Conservation (phyloP, 2,113 vertebrate genomes). For the Motacilla tschutschensis region DNA sequence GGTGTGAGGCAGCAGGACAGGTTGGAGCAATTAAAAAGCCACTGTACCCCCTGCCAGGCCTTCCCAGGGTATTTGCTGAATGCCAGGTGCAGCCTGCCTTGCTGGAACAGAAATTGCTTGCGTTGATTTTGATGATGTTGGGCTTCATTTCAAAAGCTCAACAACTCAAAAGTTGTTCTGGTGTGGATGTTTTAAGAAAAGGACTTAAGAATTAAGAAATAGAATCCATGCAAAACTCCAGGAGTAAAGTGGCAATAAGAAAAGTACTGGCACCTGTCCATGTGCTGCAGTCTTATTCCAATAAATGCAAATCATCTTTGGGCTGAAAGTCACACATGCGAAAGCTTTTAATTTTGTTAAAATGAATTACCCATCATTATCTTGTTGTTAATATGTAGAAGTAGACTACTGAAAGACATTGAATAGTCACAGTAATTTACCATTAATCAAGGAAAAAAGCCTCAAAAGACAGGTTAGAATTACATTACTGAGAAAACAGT, state of each 20-base stretch:
- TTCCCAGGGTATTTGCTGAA: not conserved
- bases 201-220: conserved; percentile 41
- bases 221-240: conserved; percentile 32
- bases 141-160: conserved; percentile 48
- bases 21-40: not conserved
- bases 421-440: conserved; percentile 44
- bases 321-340: conserved; percentile 25
- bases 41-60: not conserved
- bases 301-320: conserved; percentile 49
- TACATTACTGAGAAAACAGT: not conserved
- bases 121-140: conserved; percentile 27
- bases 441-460: not conserved
- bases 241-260: conserved; percentile 15
- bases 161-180: not conserved
- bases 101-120: conserved; percentile 15
- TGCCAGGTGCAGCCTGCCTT: not conserved
- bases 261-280: conserved; percentile 44
- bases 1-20: not conserved
- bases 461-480: conserved; percentile 20
- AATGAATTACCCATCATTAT: conserved; percentile 61
- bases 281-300: not conserved
- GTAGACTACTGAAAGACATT: conserved; percentile 39
- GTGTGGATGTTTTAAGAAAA: conserved; percentile 40
- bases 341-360: conserved; percentile 69
- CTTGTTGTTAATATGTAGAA: conserved; percentile 60